A percentile compares a stretch with the other conserved stretches of the same genome.
phyloP scores from a whole-genome alignment of 2,888 invertebrate species.

The Seira sanloemensis region DNA sequence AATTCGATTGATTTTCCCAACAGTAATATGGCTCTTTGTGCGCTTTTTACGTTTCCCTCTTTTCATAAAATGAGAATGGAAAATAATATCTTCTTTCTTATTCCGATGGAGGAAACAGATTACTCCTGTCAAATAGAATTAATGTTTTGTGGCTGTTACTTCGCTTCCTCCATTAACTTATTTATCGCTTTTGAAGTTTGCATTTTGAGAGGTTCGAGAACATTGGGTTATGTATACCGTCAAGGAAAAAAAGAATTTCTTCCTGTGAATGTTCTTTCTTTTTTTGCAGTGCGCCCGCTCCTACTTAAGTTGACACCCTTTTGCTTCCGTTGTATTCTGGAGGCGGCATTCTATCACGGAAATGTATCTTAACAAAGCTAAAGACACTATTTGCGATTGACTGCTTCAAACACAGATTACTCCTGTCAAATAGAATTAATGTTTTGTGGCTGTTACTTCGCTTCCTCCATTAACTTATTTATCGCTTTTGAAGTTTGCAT shows the following conservation, averaged over 20 bases:
- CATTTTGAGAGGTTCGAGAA: not conserved
- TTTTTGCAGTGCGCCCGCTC: too few species aligned
- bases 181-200: not conserved
- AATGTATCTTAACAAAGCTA: too few species aligned
- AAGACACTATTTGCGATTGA: too few species aligned
- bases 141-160: slow-evolving; percentile 42
- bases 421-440: slow-evolving; percentile 52
- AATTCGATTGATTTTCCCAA: too few species aligned
- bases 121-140: slow-evolving; percentile 53
- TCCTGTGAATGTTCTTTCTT: too few species aligned
- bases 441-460: slow-evolving; percentile 34
- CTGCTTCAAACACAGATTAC: too few species aligned
- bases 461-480: slow-evolving; percentile 33
- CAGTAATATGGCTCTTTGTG: not conserved
- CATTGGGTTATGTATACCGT: not conserved
- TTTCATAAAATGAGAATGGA: slow-evolving; percentile 1
- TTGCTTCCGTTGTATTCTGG: too few species aligned
- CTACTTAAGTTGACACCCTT: too few species aligned
- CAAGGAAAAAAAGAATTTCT: too few species aligned
- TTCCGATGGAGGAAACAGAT: slow-evolving; percentile 29
- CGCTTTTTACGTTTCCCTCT: not conserved
- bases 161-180: slow-evolving; percentile 33
- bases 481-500: not conserved
- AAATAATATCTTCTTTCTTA: slow-evolving; percentile 5
- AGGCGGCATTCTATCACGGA: too few species aligned